A percentile compares a stretch with the other conserved stretches of the same genome.
phyloP scores from a whole-genome alignment of 1,140 invertebrate genomes.

The Zaprionus lachaisei region DNA sequence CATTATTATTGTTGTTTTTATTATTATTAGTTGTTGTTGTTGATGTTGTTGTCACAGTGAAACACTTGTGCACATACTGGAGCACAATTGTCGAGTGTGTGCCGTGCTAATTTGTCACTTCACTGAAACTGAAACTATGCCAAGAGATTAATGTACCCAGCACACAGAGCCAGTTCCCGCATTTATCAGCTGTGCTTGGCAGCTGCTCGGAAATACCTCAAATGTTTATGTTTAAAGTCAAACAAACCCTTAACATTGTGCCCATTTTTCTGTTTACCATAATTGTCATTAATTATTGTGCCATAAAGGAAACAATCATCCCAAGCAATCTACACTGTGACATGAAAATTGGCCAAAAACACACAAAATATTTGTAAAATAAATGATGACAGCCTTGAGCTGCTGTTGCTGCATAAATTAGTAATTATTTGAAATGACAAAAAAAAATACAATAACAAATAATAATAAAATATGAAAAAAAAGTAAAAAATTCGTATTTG shows the following conservation, averaged over 20 bases:
- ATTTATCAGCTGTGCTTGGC: conserved; percentile 32
- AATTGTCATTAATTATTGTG: conserved; percentile 16
- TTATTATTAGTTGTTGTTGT: conserved; percentile 53
- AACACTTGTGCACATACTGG: conserved; percentile 70
- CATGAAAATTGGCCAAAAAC: conserved; percentile 6
- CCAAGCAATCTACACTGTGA: neutral
- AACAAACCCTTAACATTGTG: conserved; percentile 53
- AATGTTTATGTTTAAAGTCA: conserved; percentile 64
- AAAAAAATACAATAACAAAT: conserved; percentile 4
- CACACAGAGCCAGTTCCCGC: conserved; percentile 6
- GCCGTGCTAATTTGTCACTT: conserved; percentile 63
- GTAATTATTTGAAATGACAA: neutral
- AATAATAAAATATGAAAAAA: conserved; percentile 10
- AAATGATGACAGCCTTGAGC: conserved; percentile 46
- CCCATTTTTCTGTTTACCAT: conserved; percentile 25
- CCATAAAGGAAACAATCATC: conserved; percentile 3
- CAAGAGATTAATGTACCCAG: conserved; percentile 32
- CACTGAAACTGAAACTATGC: conserved; percentile 40
- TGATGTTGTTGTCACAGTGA: conserved; percentile 34
- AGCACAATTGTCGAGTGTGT: conserved; percentile 55
- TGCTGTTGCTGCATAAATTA: neutral
- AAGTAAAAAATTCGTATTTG: neutral
- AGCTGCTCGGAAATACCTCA: conserved; percentile 54
- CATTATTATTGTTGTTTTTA: conserved; percentile 27
- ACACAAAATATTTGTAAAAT: neutral